Conservation (phyloP, 1,140 invertebrate species). For the Mya arenaria region DNA sequence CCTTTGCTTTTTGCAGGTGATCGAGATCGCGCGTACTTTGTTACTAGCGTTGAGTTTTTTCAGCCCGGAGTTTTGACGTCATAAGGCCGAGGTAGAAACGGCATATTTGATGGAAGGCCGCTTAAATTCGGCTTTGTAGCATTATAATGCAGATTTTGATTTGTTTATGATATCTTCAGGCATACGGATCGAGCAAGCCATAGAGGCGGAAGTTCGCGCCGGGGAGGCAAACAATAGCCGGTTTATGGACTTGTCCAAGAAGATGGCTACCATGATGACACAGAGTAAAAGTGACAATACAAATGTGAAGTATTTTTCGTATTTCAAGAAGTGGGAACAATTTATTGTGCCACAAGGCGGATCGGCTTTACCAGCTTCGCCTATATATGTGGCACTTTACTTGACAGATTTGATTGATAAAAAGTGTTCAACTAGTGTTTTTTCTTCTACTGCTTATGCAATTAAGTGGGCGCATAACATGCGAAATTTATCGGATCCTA, state of each 20-base stretch:
- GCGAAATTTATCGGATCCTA: constrained; percentile 4
- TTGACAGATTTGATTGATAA: constrained; percentile 20
- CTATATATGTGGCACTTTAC: constrained; percentile 1
- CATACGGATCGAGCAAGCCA: neutral
- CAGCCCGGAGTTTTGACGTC: neutral
- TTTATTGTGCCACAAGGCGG: neutral
- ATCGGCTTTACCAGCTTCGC: neutral
- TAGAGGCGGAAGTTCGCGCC: constrained; percentile 5
- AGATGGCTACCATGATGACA: constrained; percentile 5
- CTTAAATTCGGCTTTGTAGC: constrained; percentile 5
- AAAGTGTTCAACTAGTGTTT: neutral
- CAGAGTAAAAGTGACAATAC: constrained; percentile 30
- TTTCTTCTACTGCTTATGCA: neutral
- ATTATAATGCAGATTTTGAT: neutral
- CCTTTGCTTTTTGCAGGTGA: neutral
- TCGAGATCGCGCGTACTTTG: neutral
- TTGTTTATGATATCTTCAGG: neutral
- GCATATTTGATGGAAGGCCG: constrained; percentile 23
- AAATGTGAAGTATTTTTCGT: constrained; percentile 14
- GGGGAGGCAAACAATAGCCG: neutral
- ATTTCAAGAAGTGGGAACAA: constrained; percentile 38
- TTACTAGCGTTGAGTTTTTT: neutral
- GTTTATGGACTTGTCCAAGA: neutral
- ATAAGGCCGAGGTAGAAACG: constrained; percentile 15
- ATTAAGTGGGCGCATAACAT: constrained; percentile 31